These are phyloP conservation scores for Microctonus hyperodae DNA, from an alignment of 2,888 invertebrate genomes.

Conservation along the genomic window DNA sequence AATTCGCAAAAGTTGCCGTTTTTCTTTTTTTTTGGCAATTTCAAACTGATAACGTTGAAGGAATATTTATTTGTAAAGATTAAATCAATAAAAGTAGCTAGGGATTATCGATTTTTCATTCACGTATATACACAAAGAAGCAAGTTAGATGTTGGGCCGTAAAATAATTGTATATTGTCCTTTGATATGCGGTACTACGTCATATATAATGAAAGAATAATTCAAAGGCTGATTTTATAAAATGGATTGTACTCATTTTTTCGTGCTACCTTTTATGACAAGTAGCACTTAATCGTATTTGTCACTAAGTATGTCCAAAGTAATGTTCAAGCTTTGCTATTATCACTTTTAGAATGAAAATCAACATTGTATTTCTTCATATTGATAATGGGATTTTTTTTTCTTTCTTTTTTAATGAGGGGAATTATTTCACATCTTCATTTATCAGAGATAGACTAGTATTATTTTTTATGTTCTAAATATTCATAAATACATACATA, in stretches of 20 bases:
- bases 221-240: slow-evolving; percentile 23
- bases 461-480: background rate
- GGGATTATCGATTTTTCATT: slow-evolving; percentile 1
- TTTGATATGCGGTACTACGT: background rate
- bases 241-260: background rate
- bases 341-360: no score
- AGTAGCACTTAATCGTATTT: background rate
- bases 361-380: no score
- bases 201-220: background rate
- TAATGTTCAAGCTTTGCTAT: no score
- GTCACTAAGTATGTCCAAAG: no score
- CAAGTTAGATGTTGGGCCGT: background rate
- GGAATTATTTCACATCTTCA: background rate
- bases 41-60: background rate
- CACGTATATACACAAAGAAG: background rate
- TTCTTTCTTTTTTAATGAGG: background rate
- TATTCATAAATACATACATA: background rate
- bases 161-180: slow-evolving; percentile 12
- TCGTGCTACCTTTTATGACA: background rate
- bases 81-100: background rate
- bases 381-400: no score
- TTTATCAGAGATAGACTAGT: background rate
- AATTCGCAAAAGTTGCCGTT: background rate
- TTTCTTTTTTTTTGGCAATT: background rate
- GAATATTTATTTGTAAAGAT: background rate